These are phyloP conservation scores for Drosophila jambulina DNA, from an alignment of 1,140 invertebrate genomes.

Conservation along the genomic window DNA sequence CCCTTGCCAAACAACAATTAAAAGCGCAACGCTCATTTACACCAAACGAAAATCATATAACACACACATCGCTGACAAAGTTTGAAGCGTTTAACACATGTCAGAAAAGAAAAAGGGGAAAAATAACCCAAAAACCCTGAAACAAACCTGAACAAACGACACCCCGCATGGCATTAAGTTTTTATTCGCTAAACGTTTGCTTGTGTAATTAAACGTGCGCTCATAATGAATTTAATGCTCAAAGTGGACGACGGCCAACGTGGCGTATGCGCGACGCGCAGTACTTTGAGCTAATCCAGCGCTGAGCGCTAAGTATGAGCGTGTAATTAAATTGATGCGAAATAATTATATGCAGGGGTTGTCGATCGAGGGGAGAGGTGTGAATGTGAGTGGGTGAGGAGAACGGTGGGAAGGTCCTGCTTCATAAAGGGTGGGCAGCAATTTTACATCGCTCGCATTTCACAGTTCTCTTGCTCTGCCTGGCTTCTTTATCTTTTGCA, in stretches of 20 bases:
- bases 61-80: slow-evolving; percentile 27
- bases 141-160: slow-evolving; percentile 52
- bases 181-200: slow-evolving; percentile 48
- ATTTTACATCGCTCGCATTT: slow-evolving; percentile 51
- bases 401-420: not conserved
- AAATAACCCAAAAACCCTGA: not conserved
- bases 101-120: not conserved
- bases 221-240: slow-evolving; percentile 71
- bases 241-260: slow-evolving; percentile 34
- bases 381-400: not conserved
- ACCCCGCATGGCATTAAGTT: slow-evolving; percentile 50
- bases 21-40: slow-evolving; percentile 62
- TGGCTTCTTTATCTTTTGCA: slow-evolving; percentile 32
- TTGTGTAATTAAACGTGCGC: slow-evolving; percentile 69
- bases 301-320: slow-evolving; percentile 51
- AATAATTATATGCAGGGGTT: slow-evolving; percentile 33
- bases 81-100: slow-evolving; percentile 61
- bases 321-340: slow-evolving; percentile 71
- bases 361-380: not conserved
- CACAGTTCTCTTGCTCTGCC: slow-evolving; percentile 27
- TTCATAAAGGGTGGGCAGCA: slow-evolving; percentile 15
- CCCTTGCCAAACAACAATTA: slow-evolving; percentile 72
- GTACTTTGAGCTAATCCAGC: slow-evolving; percentile 64
- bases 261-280: slow-evolving; percentile 54
- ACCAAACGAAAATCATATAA: slow-evolving; percentile 21